Conservation (phyloP, 2,113 vertebrate species). For the Quiscalus mexicanus region DNA sequence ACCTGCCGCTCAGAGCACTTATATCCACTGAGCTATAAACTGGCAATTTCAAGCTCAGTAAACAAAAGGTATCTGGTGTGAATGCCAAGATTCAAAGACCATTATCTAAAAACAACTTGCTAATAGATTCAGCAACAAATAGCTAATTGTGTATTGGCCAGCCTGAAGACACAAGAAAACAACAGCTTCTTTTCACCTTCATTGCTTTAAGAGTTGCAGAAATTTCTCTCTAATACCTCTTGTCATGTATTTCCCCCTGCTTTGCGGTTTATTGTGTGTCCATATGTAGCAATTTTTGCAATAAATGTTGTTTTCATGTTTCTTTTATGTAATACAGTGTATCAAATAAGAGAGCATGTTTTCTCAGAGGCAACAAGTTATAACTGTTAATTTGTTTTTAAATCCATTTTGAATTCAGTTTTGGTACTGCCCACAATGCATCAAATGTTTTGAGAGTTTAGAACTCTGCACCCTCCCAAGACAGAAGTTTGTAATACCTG, state of each 20-base stretch:
- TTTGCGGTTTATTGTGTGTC: neutral
- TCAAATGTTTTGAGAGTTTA: neutral
- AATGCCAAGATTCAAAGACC: neutral
- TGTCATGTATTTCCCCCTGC: neutral
- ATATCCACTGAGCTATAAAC: neutral
- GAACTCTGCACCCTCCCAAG: neutral
- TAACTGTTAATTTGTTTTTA: neutral
- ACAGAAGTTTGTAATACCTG: neutral
- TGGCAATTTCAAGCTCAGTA: neutral
- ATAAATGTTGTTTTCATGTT: neutral
- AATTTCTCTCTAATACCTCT: neutral
- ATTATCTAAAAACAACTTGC: constrained; percentile 7
- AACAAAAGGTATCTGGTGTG: neutral
- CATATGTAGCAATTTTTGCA: neutral
- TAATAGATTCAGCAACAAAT: neutral
- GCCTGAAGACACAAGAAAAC: neutral
- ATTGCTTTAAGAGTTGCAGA: neutral
- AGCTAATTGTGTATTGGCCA: neutral
- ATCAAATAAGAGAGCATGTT: neutral
- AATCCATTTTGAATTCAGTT: neutral
- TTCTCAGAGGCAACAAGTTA: neutral
- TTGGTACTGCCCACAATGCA: neutral
- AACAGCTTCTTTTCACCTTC: neutral
- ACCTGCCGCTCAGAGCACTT: neutral
- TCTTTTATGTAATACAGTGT: neutral